Evolutionary conservation across 2,888 invertebrate species (phyloP), one percentile per base, ranked within the genome.

Genomic region (Augochlorella aurata): DNA sequence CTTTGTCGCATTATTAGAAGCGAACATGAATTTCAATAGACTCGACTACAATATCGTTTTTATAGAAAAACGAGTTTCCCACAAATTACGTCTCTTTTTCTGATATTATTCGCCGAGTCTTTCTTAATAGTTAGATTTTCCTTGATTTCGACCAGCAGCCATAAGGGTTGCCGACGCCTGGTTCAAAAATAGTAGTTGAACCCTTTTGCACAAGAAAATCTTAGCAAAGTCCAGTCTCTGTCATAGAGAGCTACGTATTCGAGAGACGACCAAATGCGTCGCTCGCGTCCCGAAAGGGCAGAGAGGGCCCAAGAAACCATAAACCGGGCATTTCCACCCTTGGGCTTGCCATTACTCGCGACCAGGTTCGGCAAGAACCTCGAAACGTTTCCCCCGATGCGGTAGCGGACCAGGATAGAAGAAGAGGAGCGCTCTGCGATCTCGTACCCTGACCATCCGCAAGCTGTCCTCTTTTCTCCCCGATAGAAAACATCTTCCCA

Each of bases 381-480:
- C 66, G 47, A 45, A 68, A 61, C 29, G 29, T 9, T 29, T 2
- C 7, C 16, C 10, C 29, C 38, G 63, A 18, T n/a, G n/a, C 52
- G 7, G 52, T 10, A 9, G 16, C 29, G 63, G 63, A 38, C 29
- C 24, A 58, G 7, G 58, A 58, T 58, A 2, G 58, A 14, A 14
- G 58, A 38, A 2, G 58, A 24, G 12, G 58, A 58, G 24, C 58
- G 58, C 14, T 24, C 10, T 50, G 8, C 52, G 58, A 82, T 79
- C 72, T 58, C 14, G 58, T 58, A 73, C 83, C 86, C 81, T 88
- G 88, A 88, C 88, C 88, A 88, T 79, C 81, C 88, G 58, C 86
- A 89, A 89, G 72, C 79, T 67, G 81, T 85, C 85, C 87, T 79
- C 81, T 79, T 85, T 87, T 83, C 81, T 80, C 69, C 24, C 66